Base-by-base conservation (phyloP, 2,888 invertebrate genomes). In the Melangyna quadrimaculata region DNA sequence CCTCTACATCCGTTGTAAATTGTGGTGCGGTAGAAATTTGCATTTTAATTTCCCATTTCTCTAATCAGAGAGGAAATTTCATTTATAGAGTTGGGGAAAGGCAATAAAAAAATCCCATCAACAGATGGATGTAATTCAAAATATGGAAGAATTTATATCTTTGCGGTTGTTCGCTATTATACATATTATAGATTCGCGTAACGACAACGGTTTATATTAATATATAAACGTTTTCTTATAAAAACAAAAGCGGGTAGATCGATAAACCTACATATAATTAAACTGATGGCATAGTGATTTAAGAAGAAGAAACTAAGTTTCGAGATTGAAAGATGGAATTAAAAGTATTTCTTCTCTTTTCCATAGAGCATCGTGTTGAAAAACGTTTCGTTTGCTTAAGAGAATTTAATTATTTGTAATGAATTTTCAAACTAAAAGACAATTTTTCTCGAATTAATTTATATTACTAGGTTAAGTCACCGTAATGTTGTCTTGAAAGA, bases 1-100 rank as follows among this genome's bases (percentile, higher is more conserved):
- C 57, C 35, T 55, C 17, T 35, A 24, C 70, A 71, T 81, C 65
- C 83, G 65, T 43, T 70, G 22, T 43, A 43, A 73, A 67, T 82
- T 63, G 57, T 19, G 32, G 70, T 70, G 74, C 51, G 65, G 74
- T 79, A 8, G 48, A 80, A 80, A 84, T 80, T 75, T 80, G 40
- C 84, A 84, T 84, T 84, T 84, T 84, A 84, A 84, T 84, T 75
- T 80, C 75, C 71, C 73, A 67, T 75, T 79, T 71, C 74, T 74
- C 61, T 84, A 72, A 79, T 84, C 80, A 84, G 35, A 67, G 48
- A 71, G 79, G 75, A 80, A 77, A 73, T 81, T 86, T 43, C 51
- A 81, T 86, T 81, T 77, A 17, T 14, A 63, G 63, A 77, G 63
- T 63, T 55, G 32, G 63, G 40, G 72, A 70, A 70, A 22, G 69